Evolutionary conservation across 2,113 vertebrate species (phyloP), one percentile per base, ranked within the genome.

Genomic region (Syngnathus floridae): DNA sequence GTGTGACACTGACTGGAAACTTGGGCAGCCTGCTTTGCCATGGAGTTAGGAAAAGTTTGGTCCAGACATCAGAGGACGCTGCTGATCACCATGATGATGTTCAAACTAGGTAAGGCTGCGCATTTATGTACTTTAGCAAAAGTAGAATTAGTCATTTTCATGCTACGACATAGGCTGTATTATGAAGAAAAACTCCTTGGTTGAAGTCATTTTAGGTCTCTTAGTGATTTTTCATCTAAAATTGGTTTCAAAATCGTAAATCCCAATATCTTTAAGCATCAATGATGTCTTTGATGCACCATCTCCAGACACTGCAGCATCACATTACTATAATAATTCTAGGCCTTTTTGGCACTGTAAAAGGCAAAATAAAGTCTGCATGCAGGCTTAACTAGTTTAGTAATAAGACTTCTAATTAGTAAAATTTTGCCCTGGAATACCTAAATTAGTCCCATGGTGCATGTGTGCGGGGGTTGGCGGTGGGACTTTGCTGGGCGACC

Each of bases 81-180:
- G 31, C 81, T 91, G 26, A 71, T 91, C 55, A 87, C 75, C 19
- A 58, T 88, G 75, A 80, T 90, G 86, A 84, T 91, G 87, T 81
- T 90, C 82, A 88, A 88, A 73, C 75, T 88, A 67, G 91, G 91
- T 92, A 80, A 85, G 89, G 21, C 17, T 46, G 37, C 16, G 59
- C 5, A 11, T 46, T 46, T 38, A 9, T 37, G 35, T 35, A 1
- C 0, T 54, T 55, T 26, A 9, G 5, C 48, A 52, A 52, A 21
- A 52, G n/a, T 14, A 3, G 12, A 31, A 31, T 17, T 31, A 5
- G 4, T 35, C 7, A 14, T 17, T 57, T 36, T 5, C 31, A 35
- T 17, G 8, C 26, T 1, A 26, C 7, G 3, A 13, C 26, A 22
- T 45, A 45, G 5, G 9, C 38, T 38, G 38, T 38, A 38, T 6